A percentile compares a stretch with the other conserved stretches of the same genome.
Evolutionary conservation across 2,113 vertebrate genomes (phyloP).

Genomic region (Acrocephalus kingi): DNA sequence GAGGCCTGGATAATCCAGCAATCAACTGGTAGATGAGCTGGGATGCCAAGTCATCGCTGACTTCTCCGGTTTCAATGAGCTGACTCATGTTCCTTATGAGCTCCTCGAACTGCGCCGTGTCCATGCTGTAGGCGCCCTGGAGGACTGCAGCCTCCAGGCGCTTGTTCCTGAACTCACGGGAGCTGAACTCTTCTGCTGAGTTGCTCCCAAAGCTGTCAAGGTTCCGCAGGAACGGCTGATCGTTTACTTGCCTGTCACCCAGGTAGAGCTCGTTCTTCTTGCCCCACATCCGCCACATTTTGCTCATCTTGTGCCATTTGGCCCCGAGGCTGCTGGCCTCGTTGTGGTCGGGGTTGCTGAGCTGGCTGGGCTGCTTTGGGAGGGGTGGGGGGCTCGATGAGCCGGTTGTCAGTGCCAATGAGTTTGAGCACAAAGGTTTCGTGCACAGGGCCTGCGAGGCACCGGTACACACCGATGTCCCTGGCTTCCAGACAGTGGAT

Average conservation of each 20-base stretch:
- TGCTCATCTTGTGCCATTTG: constrained; percentile 77
- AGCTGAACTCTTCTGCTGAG: constrained; percentile 38
- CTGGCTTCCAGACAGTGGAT: constrained; percentile 77
- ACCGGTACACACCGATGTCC: constrained; percentile 84
- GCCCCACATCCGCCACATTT: constrained; percentile 77
- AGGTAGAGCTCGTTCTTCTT: constrained; percentile 76
- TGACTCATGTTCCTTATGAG: constrained; percentile 84
- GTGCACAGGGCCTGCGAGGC: constrained; percentile 78
- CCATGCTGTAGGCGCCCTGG: constrained; percentile 79
- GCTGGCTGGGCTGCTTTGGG: neutral
- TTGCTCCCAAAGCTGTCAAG: constrained; percentile 53
- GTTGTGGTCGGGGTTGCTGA: neutral
- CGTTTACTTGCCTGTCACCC: constrained; percentile 51
- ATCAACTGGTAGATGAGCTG: constrained; percentile 82
- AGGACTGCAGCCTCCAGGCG: constrained; percentile 69
- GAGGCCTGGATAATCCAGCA: constrained; percentile 67
- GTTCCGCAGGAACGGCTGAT: constrained; percentile 56
- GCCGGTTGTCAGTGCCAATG: constrained; percentile 80
- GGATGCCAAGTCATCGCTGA: constrained; percentile 80
- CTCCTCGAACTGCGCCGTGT: constrained; percentile 76
- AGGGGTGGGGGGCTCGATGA: constrained; percentile 73
- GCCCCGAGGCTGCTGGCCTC: constrained; percentile 72
- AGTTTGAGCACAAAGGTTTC: constrained; percentile 84
- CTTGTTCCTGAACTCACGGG: constrained; percentile 47
- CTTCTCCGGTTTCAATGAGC: constrained; percentile 78